Base-by-base conservation (phyloP, 2,797 vertebrate genomes). In the Myripristis murdjan region DNA sequence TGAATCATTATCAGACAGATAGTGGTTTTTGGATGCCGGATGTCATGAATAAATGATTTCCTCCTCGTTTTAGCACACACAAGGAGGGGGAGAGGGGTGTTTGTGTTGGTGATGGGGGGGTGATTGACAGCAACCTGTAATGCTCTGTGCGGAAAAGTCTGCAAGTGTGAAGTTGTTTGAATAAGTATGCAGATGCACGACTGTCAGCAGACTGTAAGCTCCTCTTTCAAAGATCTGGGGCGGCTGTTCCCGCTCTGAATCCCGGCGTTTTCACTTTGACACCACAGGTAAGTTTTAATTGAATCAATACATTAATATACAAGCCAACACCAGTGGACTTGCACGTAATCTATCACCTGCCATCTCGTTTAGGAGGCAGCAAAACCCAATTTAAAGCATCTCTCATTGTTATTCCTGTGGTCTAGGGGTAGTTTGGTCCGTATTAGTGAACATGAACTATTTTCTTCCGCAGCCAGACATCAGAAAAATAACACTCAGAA, bases 21-120 rank as follows among this genome's bases (percentile, higher is more conserved):
- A 53, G 79, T 79, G 74, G 65, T 84, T 90, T 35, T 88, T 78
- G 79, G 87, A 88, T 86, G 86, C 83, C 10, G 75, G 62, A 66
- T 81, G 75, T 89, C 89, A 92, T 92, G 92, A 91, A 93, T 92
- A 93, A 90, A 92, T 91, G 66, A 92, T 93, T 88, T 90, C 84
- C 79, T 83, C 77, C 77, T 85, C 69, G 16, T 86, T 85, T 85
- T 78, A 52, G 68, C 56, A 71, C 64, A 60, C 81, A 73, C 64
- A 70, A 74, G 70, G 62, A 12, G 20, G 33, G 23, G 43, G 22
- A 5, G 11, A 41, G 23, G 57, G 47, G 22, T 18, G 46, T 20
- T 35, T 28, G 44, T 16, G 68, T 44, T 63, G 53, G 68, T 64
- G 59, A 59, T 64, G n/a, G n/a, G n/a, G 71, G 53, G 79, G 48